Conservation (phyloP, 2,113 vertebrate genomes). For the Anolis sagrei region DNA sequence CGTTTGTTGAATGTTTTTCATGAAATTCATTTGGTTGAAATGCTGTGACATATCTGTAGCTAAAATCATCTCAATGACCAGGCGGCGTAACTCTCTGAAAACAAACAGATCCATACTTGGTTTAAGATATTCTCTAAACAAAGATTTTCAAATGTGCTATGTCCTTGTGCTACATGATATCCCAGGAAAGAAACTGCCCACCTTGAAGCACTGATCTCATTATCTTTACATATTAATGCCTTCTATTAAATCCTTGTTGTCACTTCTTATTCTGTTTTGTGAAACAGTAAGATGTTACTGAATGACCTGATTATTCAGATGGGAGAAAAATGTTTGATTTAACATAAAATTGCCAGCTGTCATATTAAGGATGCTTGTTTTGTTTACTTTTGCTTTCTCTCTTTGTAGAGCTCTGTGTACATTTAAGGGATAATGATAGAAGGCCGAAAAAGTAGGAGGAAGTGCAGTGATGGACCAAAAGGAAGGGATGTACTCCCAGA, state of each 20-base stretch:
- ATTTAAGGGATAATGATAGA: no score
- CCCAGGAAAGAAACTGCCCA: background rate
- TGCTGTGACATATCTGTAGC: slow-evolving; percentile 25
- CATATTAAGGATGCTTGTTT: no score
- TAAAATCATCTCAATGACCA: slow-evolving; percentile 26
- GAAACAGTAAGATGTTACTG: background rate
- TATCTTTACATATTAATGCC: background rate
- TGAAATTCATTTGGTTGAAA: background rate
- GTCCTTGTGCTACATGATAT: no score
- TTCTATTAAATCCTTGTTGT: background rate
- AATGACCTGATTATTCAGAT: background rate
- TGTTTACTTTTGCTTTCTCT: no score
- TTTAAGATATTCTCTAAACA: background rate
- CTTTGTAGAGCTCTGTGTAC: no score
- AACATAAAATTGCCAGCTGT: no score
- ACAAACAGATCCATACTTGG: background rate
- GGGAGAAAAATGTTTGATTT: no score
- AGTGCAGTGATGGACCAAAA: no score
- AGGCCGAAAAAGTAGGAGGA: no score
- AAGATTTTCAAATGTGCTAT: background rate
- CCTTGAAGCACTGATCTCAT: background rate
- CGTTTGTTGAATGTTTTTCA: background rate
- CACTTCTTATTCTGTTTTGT: background rate
- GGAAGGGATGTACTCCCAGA: no score
- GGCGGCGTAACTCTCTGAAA: slow-evolving; percentile 4